Conservation (phyloP, 2,888 invertebrate genomes). For the Syrista parreyssii region DNA sequence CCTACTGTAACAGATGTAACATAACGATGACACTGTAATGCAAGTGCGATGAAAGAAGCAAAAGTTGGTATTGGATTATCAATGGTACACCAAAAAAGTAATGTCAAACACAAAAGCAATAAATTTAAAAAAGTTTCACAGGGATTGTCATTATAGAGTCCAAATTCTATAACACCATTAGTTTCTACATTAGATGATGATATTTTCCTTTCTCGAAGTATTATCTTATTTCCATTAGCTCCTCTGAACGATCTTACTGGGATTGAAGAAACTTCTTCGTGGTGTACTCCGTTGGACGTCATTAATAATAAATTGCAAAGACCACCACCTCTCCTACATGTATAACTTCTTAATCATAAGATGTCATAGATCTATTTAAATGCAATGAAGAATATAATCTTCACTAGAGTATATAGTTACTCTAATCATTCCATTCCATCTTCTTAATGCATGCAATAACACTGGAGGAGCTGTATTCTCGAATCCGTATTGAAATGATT, state of each 20-base stretch:
- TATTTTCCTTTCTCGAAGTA: constrained; percentile 23
- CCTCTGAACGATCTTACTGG: constrained; percentile 30
- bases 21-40: constrained; percentile 37
- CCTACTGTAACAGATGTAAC: constrained; percentile 45
- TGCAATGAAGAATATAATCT: neutral
- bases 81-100: constrained; percentile 33
- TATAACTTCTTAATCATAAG: neutral
- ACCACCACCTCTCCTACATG: neutral
- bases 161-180: constrained; percentile 44
- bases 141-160: constrained; percentile 30
- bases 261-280: constrained; percentile 7
- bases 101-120: constrained; percentile 27
- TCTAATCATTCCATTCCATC: neutral
- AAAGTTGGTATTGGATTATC: constrained; percentile 23
- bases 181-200: constrained; percentile 20
- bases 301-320: constrained; percentile 31
- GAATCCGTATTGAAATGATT: too few species aligned
- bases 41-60: constrained; percentile 26
- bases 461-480: neutral
- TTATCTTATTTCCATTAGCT: constrained; percentile 35
- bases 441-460: neutral
- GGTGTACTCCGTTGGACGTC: constrained; percentile 27
- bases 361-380: neutral
- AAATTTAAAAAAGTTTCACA: constrained; percentile 32
- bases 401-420: neutral